phyloP scores from a whole-genome alignment of 2,113 vertebrate genomes.

The Mormoops blainvillei region DNA sequence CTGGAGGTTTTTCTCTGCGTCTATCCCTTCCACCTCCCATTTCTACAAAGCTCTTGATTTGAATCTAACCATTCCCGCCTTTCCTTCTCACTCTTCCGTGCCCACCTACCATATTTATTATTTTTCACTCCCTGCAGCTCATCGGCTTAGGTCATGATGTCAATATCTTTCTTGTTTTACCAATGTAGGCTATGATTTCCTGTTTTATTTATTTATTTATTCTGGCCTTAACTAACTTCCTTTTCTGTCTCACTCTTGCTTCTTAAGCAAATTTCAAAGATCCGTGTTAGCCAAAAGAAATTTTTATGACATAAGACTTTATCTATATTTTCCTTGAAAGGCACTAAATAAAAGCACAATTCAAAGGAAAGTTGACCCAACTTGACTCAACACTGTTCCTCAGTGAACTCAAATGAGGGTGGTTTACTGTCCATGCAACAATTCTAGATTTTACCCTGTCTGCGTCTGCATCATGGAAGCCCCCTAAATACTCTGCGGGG shows the following conservation, averaged over 20 bases:
- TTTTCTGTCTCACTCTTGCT: background rate
- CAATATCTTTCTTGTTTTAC: background rate
- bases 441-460: background rate
- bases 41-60: background rate
- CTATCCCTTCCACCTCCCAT: background rate
- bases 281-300: background rate
- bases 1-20: background rate
- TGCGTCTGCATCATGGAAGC: background rate
- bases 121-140: background rate
- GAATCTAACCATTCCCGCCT: background rate
- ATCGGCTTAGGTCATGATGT: background rate
- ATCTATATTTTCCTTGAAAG: conserved; percentile 25
- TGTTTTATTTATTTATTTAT: background rate
- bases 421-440: background rate
- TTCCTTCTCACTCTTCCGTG: background rate
- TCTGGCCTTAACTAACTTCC: background rate
- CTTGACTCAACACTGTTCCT: background rate
- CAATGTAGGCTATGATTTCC: background rate
- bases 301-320: background rate
- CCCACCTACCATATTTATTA: background rate
- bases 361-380: background rate
- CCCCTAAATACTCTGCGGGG: background rate
- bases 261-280: background rate
- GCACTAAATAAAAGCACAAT: background rate
- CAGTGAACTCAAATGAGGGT: background rate